phyloP scores from a whole-genome alignment of 2,888 invertebrate species.

The Bimastos eiseni region DNA sequence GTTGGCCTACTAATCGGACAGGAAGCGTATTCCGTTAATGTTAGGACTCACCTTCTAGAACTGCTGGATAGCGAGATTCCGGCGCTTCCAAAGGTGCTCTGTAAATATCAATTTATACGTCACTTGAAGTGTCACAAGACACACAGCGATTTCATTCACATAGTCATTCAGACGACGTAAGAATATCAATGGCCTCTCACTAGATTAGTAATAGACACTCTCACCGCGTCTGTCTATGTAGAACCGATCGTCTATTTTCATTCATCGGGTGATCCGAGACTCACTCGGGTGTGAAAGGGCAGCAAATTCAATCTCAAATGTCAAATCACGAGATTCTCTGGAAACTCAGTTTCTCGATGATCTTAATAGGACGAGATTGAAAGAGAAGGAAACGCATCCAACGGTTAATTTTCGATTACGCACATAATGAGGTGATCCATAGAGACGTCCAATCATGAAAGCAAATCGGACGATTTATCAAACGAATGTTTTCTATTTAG shows the following conservation, averaged over 20 bases:
- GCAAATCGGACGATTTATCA: background rate
- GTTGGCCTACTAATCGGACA: too few relatives aligned
- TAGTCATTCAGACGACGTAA: background rate
- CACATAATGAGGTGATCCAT: background rate
- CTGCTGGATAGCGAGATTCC: too few relatives aligned
- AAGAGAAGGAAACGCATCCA: background rate
- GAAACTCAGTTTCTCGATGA: background rate
- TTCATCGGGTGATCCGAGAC: background rate
- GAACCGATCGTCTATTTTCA: background rate
- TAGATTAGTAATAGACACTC: background rate
- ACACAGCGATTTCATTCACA: background rate
- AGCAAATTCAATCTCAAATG: background rate
- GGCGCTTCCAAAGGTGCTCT: background rate
- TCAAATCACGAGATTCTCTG: background rate
- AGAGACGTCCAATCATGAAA: background rate
- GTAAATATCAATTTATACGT: background rate
- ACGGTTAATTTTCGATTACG: conserved; percentile 9
- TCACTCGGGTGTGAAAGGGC: background rate
- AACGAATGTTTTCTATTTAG: background rate
- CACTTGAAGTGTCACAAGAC: background rate
- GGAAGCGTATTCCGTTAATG: too few relatives aligned
- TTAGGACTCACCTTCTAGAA: too few relatives aligned
- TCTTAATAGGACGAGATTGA: background rate
- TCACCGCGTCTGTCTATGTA: background rate
- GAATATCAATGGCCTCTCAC: background rate